Conservation (phyloP, 1,140 invertebrate species). For the Episyrphus balteatus region DNA sequence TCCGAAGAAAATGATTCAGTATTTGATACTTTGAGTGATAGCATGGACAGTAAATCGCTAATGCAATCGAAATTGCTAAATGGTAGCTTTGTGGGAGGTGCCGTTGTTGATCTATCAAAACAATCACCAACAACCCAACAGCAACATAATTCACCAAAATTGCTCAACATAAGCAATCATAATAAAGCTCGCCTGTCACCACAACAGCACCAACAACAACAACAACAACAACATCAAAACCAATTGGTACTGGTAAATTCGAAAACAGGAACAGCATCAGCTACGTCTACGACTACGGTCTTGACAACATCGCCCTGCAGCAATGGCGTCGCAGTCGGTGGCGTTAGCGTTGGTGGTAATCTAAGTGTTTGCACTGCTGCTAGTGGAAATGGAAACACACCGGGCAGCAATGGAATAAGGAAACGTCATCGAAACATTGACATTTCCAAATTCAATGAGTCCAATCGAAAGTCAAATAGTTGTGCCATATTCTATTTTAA, state of each 20-base stretch:
- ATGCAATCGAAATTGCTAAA: too few relatives aligned
- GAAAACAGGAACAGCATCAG: slow-evolving; percentile 9
- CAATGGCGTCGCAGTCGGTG: neutral
- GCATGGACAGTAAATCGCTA: neutral
- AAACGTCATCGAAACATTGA: slow-evolving; percentile 41
- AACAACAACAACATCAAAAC: slow-evolving; percentile 2
- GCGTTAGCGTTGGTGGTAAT: neutral
- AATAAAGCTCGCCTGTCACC: neutral
- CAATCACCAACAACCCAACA: slow-evolving; percentile 1
- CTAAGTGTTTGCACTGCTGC: neutral
- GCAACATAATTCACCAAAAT: neutral
- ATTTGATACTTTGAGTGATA: neutral
- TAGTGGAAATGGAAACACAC: slow-evolving; percentile 3
- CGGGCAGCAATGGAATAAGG: neutral
- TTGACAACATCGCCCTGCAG: neutral
- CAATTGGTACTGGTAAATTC: neutral
- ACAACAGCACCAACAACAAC: neutral
- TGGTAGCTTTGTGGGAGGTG: too few relatives aligned
- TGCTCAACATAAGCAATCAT: too few relatives aligned
- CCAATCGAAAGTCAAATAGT: slow-evolving; percentile 66
- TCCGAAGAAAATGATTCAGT: neutral
- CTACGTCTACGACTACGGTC: slow-evolving; percentile 2
- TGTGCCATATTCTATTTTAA: slow-evolving; percentile 72
- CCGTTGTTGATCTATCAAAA: too few relatives aligned
- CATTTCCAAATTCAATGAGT: slow-evolving; percentile 49